Conservation (phyloP, 92 coral and sea anemone genomes). For the Pocillopora meandrina region DNA sequence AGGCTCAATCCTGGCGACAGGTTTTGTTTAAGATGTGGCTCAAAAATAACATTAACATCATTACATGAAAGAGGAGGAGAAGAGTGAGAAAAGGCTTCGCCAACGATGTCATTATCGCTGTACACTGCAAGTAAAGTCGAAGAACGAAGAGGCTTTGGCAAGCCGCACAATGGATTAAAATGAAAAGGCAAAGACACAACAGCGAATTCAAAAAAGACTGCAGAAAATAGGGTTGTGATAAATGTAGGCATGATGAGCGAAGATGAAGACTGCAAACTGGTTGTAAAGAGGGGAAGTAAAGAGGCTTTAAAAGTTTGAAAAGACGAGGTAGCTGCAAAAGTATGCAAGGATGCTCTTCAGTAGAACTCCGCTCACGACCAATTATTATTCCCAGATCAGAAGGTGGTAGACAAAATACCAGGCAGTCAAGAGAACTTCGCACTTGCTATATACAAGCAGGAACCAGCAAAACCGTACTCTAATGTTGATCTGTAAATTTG, state of each 20-base stretch:
- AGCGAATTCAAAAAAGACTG: not conserved
- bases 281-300: conserved; percentile 13
- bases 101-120: not conserved
- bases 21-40: conserved; percentile 48
- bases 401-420: conserved; percentile 44
- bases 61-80: too few relatives aligned
- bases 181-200: too few relatives aligned
- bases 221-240: not conserved
- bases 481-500: conserved; percentile 32
- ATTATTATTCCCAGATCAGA: conserved; percentile 58
- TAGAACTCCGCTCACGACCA: conserved; percentile 42
- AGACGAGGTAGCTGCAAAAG: conserved; percentile 28
- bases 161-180: too few relatives aligned
- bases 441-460: conserved; percentile 46
- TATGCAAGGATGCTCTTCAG: conserved; percentile 34
- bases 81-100: not conserved
- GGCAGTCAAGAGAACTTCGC: conserved; percentile 43
- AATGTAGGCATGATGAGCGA: conserved; percentile 16
- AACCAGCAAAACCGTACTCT: conserved; percentile 8
- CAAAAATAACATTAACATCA: conserved; percentile 18
- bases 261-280: not conserved
- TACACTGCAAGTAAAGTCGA: conserved; percentile 24
- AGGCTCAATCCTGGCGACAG: conserved; percentile 18
- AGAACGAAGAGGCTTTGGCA: conserved; percentile 21
- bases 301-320: conserved; percentile 12